Conservation (phyloP, 2,113 vertebrate species). For the Amphiprion percula region DNA sequence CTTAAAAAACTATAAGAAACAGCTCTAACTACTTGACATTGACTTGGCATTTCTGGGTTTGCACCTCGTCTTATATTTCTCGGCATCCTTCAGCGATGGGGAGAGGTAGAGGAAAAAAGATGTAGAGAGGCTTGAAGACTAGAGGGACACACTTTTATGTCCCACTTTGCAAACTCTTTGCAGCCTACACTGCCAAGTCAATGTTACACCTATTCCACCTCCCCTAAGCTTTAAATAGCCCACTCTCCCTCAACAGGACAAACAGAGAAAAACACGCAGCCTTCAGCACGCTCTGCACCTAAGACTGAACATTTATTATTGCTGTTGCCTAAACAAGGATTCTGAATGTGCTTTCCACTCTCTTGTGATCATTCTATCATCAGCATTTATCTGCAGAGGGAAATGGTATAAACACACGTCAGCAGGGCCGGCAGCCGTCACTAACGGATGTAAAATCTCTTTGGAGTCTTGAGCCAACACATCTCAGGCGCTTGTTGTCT, state of each 20-base stretch:
- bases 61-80: conserved; percentile 46
- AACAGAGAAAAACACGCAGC: conserved; percentile 48
- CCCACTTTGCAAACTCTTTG: conserved; percentile 80
- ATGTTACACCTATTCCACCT: conserved; percentile 75
- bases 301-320: conserved; percentile 52
- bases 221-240: conserved; percentile 70
- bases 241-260: conserved; percentile 56
- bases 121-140: conserved; percentile 31
- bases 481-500: not conserved
- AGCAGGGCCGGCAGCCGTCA: conserved; percentile 9
- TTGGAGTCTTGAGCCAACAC: not conserved
- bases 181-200: conserved; percentile 72
- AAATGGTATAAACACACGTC: conserved; percentile 17
- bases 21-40: conserved; percentile 53
- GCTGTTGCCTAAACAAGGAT: conserved; percentile 37
- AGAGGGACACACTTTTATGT: conserved; percentile 54
- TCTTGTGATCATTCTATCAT: conserved; percentile 34
- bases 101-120: conserved; percentile 13
- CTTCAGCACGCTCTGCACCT: conserved; percentile 41
- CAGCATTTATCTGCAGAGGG: conserved; percentile 15
- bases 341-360: conserved; percentile 16
- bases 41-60: conserved; percentile 73
- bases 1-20: conserved; percentile 24
- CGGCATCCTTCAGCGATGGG: conserved; percentile 24
- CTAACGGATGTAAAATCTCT: not conserved